These are phyloP conservation scores for Prionailurus viverrinus DNA, from an alignment of 2,113 vertebrate genomes.

Conservation along the genomic window DNA sequence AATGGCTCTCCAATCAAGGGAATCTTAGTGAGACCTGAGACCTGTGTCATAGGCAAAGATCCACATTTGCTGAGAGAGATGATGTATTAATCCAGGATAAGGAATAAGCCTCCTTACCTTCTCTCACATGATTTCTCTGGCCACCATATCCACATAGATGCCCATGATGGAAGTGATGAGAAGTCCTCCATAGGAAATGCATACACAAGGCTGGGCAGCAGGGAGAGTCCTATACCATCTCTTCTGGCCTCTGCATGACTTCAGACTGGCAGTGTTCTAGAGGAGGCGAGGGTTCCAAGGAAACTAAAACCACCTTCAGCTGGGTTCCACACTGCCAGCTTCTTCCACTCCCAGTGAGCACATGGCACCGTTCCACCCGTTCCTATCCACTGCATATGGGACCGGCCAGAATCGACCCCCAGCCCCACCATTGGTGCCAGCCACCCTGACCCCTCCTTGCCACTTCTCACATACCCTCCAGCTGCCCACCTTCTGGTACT, in stretches of 20 bases:
- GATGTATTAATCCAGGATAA: neutral
- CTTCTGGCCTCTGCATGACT: neutral
- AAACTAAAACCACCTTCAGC: neutral
- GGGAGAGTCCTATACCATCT: neutral
- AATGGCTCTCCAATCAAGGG: neutral
- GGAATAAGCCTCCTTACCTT: neutral
- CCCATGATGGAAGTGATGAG: fast-evolving
- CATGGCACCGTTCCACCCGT: fast-evolving
- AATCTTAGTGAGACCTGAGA: too few species aligned
- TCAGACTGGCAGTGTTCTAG: neutral
- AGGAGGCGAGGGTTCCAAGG: neutral
- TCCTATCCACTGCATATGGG: neutral
- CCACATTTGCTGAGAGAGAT: neutral
- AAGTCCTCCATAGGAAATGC: neutral
- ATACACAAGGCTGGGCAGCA: neutral
- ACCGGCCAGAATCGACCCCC: neutral
- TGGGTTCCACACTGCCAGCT: neutral
- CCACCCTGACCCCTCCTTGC: neutral
- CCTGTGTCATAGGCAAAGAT: neutral
- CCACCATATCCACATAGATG: fast-evolving
- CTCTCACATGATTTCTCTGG: fast-evolving
- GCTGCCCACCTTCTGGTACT: neutral
- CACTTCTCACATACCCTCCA: neutral
- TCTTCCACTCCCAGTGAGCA: neutral
- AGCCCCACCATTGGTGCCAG: fast-evolving